phyloP scores from a whole-genome alignment of 2,888 invertebrate genomes.

The Megamerina dolium region DNA sequence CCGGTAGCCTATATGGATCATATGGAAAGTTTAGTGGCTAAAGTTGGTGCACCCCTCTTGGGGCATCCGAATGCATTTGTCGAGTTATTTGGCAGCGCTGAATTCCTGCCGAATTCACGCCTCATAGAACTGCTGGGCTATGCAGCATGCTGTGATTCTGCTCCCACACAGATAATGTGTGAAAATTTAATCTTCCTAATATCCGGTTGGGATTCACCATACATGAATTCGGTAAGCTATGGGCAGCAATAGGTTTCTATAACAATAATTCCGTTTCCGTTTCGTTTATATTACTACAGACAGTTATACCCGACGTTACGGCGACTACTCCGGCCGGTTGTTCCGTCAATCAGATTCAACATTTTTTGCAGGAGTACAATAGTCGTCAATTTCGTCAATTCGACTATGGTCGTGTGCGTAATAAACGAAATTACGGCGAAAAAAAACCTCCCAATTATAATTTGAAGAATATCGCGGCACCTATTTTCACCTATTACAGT shows the following conservation, averaged over 20 bases:
- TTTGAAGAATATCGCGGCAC: constrained; percentile 47
- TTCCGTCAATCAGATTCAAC: constrained; percentile 43
- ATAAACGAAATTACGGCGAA: constrained; percentile 49
- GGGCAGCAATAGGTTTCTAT: neutral
- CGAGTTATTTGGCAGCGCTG: constrained; percentile 34
- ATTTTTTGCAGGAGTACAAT: constrained; percentile 44
- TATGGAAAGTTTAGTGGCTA: constrained; percentile 49
- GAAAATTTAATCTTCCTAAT: constrained; percentile 19
- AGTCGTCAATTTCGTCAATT: constrained; percentile 43
- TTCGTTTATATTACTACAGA: too few relatives aligned
- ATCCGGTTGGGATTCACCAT: constrained; percentile 21
- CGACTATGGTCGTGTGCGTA: constrained; percentile 43
- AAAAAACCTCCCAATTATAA: constrained; percentile 52
- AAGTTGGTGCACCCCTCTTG: constrained; percentile 55
- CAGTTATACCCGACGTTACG: constrained; percentile 34
- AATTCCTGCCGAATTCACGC: constrained; percentile 30
- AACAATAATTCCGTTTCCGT: too few relatives aligned
- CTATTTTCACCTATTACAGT: constrained; percentile 54
- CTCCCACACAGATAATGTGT: constrained; percentile 18
- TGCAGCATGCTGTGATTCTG: constrained; percentile 39
- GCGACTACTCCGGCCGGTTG: constrained; percentile 42
- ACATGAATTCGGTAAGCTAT: constrained; percentile 22
- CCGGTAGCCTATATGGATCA: constrained; percentile 51
- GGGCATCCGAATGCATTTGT: constrained; percentile 34
- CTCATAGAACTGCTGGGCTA: constrained; percentile 46